A percentile compares a stretch with the other conserved stretches of the same genome.
phyloP scores from a whole-genome alignment of 1,140 invertebrate genomes.

The Lordiphosa collinella region DNA sequence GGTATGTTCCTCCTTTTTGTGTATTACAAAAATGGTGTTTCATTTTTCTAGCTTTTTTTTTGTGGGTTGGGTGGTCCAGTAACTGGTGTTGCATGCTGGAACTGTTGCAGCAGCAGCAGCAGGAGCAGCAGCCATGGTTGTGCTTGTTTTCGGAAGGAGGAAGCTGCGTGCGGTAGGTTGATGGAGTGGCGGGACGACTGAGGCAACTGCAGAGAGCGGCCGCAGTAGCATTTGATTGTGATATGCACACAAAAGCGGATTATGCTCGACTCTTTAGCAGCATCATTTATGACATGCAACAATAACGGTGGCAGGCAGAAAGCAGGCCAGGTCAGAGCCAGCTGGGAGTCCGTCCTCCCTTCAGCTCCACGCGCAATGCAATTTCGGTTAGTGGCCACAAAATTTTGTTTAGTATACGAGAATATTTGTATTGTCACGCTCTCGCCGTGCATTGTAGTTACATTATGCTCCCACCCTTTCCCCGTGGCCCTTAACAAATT shows the following conservation, averaged over 20 bases:
- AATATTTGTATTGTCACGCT: slow-evolving; percentile 54
- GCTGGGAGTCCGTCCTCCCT: slow-evolving; percentile 3
- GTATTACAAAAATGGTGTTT: slow-evolving; percentile 1
- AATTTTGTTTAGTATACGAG: slow-evolving; percentile 60
- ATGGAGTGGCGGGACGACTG: slow-evolving; percentile 3
- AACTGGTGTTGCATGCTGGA: slow-evolving; percentile 8
- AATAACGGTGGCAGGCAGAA: slow-evolving; percentile 37
- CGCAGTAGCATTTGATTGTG: slow-evolving; percentile 60
- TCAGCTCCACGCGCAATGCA: slow-evolving; percentile 39
- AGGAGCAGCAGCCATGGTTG: no score
- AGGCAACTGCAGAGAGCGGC: neutral
- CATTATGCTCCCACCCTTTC: slow-evolving; percentile 16
- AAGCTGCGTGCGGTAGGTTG: neutral
- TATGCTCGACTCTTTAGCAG: slow-evolving; percentile 69
- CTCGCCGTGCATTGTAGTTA: slow-evolving; percentile 45
- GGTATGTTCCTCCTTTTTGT: slow-evolving; percentile 6
- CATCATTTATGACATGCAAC: slow-evolving; percentile 75
- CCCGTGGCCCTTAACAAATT: neutral
- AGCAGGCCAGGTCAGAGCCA: slow-evolving; percentile 8
- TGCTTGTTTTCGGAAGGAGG: no score
- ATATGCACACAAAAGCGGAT: slow-evolving; percentile 75
- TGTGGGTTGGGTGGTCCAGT: neutral
- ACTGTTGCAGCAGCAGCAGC: neutral
- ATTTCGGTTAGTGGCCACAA: slow-evolving; percentile 67
- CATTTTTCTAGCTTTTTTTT: slow-evolving; percentile 4